Percentiles rank a stretch among this genome's conserved stretches.
These are phyloP conservation scores for Isichthys henryi DNA, from an alignment of 2,113 vertebrate species.

Conservation along the genomic window DNA sequence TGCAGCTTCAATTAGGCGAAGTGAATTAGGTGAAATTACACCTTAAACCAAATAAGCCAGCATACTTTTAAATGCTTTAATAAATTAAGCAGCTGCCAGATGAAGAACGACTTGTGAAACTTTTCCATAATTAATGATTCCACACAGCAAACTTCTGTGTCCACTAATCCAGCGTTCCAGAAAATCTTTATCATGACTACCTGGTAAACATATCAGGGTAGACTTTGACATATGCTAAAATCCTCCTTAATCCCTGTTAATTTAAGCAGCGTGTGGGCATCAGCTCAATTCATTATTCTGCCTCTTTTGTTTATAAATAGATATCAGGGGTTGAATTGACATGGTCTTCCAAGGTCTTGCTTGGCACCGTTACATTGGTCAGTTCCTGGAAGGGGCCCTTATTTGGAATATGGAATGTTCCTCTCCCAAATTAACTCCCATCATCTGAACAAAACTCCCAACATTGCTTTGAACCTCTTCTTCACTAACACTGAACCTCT, in stretches of 20 bases:
- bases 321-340: background rate
- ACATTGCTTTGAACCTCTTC: background rate
- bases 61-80: background rate
- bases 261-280: background rate
- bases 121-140: background rate
- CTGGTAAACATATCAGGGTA: slow-evolving; percentile 1
- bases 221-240: background rate
- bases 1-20: background rate
- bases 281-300: background rate
- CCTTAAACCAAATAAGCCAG: background rate
- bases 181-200: slow-evolving; percentile 4
- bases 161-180: background rate
- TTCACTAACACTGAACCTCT: background rate
- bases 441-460: background rate
- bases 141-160: background rate
- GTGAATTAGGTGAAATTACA: background rate
- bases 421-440: background rate
- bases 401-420: background rate
- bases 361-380: background rate
- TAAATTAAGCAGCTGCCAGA: background rate
- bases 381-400: background rate
- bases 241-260: slow-evolving; percentile 6
- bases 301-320: slow-evolving; percentile 1
- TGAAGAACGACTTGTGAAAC: background rate
- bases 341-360: background rate